Percentiles rank a stretch among this genome's conserved stretches.
These are phyloP conservation scores for Mallateleia sp. DNA, from an alignment of 2,888 invertebrate genomes.

Conservation along the genomic window DNA sequence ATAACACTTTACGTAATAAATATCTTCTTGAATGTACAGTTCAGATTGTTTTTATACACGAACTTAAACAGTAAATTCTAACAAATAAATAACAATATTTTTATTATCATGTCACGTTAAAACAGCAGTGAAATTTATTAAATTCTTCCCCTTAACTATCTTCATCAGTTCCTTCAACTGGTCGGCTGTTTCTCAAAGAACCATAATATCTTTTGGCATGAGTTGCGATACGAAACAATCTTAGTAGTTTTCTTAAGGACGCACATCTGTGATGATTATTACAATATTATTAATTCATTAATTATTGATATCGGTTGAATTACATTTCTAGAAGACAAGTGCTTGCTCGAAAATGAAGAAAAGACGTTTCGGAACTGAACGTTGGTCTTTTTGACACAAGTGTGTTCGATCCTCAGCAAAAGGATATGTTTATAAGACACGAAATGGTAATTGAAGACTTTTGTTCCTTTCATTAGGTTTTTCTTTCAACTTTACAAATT, in stretches of 20 bases:
- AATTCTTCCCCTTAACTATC: too few species aligned
- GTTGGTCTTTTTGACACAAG: constrained; percentile 17
- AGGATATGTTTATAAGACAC: constrained; percentile 70
- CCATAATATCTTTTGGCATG: constrained; percentile 19
- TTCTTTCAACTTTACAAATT: constrained; percentile 27
- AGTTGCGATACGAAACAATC: constrained; percentile 36
- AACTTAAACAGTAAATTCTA: too few species aligned
- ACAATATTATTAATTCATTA: constrained; percentile 26
- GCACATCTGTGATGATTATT: constrained; percentile 22
- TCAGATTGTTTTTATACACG: too few species aligned
- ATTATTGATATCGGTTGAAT: constrained; percentile 25
- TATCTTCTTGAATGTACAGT: too few species aligned
- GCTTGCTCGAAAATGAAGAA: background rate
- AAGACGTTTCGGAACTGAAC: background rate
- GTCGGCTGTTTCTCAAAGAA: background rate
- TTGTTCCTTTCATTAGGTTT: background rate
- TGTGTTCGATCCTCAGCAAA: constrained; percentile 50
- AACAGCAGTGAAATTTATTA: too few species aligned
- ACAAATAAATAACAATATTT: too few species aligned
- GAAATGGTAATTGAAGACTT: constrained; percentile 61
- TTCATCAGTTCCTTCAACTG: too few species aligned
- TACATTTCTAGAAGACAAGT: constrained; percentile 33
- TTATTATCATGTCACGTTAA: too few species aligned
- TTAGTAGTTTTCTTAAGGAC: constrained; percentile 37
- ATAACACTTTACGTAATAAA: too few species aligned